Conservation (phyloP, 2,797 vertebrate species). For the Gadopsis bispinosus region DNA sequence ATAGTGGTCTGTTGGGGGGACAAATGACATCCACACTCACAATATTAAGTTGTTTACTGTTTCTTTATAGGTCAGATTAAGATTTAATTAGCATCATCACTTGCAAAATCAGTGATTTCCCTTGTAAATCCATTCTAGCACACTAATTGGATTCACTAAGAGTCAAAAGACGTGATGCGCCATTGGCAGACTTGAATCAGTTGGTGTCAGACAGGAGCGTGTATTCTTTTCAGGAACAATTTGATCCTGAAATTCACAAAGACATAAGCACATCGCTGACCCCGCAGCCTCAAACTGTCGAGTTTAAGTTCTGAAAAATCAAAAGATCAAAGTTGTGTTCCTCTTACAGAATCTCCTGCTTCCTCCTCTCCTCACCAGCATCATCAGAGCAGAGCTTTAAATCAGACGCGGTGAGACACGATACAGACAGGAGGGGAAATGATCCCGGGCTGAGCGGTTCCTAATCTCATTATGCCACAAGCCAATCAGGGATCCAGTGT, state of each 20-base stretch:
- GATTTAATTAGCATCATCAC: conserved; percentile 22
- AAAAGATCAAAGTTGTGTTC: conserved; percentile 14
- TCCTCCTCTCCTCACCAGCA: conserved; percentile 19
- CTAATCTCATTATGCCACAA: conserved; percentile 64
- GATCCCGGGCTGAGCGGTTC: conserved; percentile 53
- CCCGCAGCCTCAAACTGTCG: background rate
- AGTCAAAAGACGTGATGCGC: too few species aligned
- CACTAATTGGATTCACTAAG: conserved; percentile 40
- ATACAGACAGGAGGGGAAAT: conserved; percentile 65
- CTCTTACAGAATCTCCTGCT: conserved; percentile 7
- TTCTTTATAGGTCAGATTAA: background rate
- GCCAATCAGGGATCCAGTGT: conserved; percentile 40
- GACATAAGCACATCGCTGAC: background rate
- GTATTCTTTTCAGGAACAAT: background rate
- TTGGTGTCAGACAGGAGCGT: too few species aligned
- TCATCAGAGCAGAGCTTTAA: conserved; percentile 52
- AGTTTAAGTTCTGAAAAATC: background rate
- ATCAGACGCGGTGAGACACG: conserved; percentile 59
- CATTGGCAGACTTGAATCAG: too few species aligned
- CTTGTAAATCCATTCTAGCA: conserved; percentile 19
- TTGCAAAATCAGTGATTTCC: conserved; percentile 24
- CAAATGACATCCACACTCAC: background rate
- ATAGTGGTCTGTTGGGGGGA: conserved; percentile 83
- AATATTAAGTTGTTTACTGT: background rate
- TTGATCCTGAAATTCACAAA: background rate